Evolutionary conservation across 2,888 invertebrate genomes (phyloP).

Genomic region (Phanerotoma sp.): DNA sequence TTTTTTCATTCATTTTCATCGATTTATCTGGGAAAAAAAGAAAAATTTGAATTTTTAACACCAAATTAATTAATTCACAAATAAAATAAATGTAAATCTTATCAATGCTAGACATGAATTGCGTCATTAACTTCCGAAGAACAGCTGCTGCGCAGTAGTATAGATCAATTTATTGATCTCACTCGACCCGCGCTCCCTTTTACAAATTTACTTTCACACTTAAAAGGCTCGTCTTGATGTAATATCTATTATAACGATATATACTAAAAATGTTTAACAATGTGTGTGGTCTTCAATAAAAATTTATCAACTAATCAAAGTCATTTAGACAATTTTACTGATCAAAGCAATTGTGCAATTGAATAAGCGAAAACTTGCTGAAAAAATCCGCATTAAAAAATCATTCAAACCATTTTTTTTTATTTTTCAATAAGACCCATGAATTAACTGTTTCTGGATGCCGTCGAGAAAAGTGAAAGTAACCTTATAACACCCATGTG

Average conservation of each 20-base stretch:
- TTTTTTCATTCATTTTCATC: too few species aligned
- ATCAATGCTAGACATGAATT: constrained; percentile 14
- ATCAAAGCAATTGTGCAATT: background rate
- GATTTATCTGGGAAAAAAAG: too few species aligned
- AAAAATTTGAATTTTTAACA: too few species aligned
- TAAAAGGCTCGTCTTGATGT: background rate
- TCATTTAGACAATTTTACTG: background rate
- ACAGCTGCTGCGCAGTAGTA: constrained; percentile 4
- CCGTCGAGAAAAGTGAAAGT: background rate
- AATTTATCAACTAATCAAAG: constrained; percentile 6
- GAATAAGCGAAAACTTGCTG: background rate
- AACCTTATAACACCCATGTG: constrained; percentile 5
- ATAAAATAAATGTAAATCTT: background rate
- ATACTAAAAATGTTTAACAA: background rate
- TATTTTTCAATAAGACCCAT: too few species aligned
- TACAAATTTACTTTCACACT: constrained; percentile 10
- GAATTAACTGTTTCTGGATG: too few species aligned
- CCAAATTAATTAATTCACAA: background rate
- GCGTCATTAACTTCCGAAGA: constrained; percentile 32
- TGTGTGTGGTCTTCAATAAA: constrained; percentile 7
- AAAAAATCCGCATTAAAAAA: too few species aligned
- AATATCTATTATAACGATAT: background rate
- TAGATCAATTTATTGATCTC: constrained; percentile 10
- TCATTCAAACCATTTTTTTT: background rate
- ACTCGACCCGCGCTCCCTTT: background rate